Conservation (phyloP, 2,113 vertebrate genomes). For the Synodontis membranacea region DNA sequence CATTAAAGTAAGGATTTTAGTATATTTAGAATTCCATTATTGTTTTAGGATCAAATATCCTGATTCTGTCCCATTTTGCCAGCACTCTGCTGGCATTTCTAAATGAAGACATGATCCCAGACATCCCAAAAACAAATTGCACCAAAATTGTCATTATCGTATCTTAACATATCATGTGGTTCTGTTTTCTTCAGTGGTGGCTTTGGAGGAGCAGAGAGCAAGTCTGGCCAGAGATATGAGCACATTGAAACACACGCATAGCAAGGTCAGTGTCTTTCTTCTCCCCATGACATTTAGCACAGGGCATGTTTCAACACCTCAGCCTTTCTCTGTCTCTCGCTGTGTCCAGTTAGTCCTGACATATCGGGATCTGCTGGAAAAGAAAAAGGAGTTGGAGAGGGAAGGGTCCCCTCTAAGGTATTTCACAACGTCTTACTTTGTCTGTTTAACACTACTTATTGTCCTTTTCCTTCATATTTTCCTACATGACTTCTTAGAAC, state of each 20-base stretch:
- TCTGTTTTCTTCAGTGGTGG: conserved; percentile 66
- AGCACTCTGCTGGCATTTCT: background rate
- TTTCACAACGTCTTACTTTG: background rate
- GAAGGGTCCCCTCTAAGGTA: conserved; percentile 70
- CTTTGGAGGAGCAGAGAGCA: conserved; percentile 73
- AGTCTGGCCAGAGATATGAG: conserved; percentile 69
- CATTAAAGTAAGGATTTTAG: background rate
- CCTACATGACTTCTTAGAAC: background rate
- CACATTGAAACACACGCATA: conserved; percentile 67
- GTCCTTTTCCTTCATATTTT: background rate
- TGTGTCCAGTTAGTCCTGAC: conserved; percentile 63
- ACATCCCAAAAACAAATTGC: background rate
- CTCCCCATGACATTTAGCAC: background rate
- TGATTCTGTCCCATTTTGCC: background rate
- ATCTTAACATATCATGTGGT: conserved; percentile 2
- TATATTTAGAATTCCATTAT: background rate
- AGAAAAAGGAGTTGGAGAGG: conserved; percentile 69
- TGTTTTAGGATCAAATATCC: background rate
- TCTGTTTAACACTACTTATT: background rate
- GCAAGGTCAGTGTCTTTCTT: conserved; percentile 66
- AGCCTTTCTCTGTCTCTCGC: background rate
- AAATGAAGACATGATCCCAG: background rate
- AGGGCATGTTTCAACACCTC: background rate
- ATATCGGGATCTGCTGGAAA: conserved; percentile 71
- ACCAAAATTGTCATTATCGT: background rate